Evolutionary conservation across 2,888 invertebrate genomes (phyloP).

Genomic region (Piscicola geometra): DNA sequence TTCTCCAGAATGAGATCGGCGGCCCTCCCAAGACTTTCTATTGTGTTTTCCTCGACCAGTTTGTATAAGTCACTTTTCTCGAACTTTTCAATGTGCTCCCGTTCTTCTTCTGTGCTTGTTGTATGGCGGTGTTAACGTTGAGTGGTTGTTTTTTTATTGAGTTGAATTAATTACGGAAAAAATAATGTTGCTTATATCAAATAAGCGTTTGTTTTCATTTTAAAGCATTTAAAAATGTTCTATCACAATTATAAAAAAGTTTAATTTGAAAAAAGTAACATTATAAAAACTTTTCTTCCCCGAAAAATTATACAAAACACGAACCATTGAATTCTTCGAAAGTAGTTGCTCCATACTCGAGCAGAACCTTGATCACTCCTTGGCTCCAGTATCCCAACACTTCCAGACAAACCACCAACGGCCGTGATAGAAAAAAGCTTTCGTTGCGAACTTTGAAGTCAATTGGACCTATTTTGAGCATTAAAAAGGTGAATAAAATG

Average conservation of each 20-base stretch:
- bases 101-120: slow-evolving; percentile 24
- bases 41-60: slow-evolving; percentile 39
- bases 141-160: no score
- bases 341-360: slow-evolving; percentile 38
- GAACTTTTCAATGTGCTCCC: slow-evolving; percentile 37
- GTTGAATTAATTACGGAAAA: no score
- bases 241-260: not conserved
- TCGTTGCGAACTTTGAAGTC: slow-evolving; percentile 42
- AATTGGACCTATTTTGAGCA: slow-evolving; percentile 24
- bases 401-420: slow-evolving; percentile 43
- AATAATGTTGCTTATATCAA: no score
- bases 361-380: slow-evolving; percentile 39
- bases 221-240: not conserved
- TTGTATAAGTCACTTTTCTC: slow-evolving; percentile 44
- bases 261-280: not conserved
- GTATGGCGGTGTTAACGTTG: no score
- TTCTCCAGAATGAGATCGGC: slow-evolving; percentile 41
- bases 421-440: slow-evolving; percentile 42
- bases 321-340: slow-evolving; percentile 40
- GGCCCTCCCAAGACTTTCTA: slow-evolving; percentile 41
- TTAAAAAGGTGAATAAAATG: no score
- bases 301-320: not conserved
- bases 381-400: slow-evolving; percentile 42
- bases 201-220: no score
- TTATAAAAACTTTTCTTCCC: not conserved